phyloP scores from a whole-genome alignment of 1,140 invertebrate species.

The Muscidifurax raptorellus region DNA sequence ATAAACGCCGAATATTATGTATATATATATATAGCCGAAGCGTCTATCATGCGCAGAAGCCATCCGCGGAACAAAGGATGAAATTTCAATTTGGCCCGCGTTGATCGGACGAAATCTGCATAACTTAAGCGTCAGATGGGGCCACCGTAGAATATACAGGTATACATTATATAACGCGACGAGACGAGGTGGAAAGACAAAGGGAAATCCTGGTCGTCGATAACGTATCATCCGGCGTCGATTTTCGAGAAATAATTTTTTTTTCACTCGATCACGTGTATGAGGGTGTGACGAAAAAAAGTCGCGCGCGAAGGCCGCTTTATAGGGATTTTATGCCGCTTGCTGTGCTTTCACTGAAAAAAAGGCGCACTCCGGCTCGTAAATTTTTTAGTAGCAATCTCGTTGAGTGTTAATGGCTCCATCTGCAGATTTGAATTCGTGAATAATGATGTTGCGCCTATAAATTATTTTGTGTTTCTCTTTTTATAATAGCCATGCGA shows the following conservation, averaged over 20 bases:
- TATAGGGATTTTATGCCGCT: not conserved
- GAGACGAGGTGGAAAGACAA: not conserved
- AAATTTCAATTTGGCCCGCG: constrained; percentile 60
- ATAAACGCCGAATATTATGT: not conserved
- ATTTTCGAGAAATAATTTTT: not conserved
- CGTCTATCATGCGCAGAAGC: not conserved
- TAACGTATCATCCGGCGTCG: not conserved
- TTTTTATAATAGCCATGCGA: not conserved
- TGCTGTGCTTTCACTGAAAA: not conserved
- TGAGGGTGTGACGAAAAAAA: not conserved
- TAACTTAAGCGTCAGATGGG: constrained; percentile 53
- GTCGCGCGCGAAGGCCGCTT: not conserved
- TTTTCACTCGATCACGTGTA: not conserved
- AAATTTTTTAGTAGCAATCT: constrained; percentile 16
- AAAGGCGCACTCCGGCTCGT: not conserved
- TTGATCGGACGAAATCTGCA: constrained; percentile 56
- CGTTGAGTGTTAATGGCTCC: constrained; percentile 11
- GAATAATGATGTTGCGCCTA: not conserved
- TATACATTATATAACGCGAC: not conserved
- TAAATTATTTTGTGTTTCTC: not conserved
- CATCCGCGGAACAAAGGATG: constrained; percentile 47
- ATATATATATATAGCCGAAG: too few species aligned
- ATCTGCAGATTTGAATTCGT: constrained; percentile 15
- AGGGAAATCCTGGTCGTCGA: not conserved
- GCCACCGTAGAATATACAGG: constrained; percentile 27